These are phyloP conservation scores for Hydrotaea diabolus DNA, from an alignment of 2,888 invertebrate genomes.

Conservation along the genomic window DNA sequence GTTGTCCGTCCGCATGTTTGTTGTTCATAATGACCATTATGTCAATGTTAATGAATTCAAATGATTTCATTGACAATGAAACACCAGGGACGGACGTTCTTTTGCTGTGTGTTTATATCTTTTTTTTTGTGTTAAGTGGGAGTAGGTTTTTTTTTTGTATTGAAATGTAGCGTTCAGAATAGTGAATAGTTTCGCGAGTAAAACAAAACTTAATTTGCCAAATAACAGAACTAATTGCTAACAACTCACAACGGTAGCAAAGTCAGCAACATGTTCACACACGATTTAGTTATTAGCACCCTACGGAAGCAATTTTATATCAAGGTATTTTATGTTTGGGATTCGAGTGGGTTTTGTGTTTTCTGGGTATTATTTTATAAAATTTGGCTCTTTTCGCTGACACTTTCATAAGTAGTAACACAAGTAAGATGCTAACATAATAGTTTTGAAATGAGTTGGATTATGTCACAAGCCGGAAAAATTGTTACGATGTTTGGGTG, in stretches of 20 bases:
- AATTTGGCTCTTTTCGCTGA: too few species aligned
- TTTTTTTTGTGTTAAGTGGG: constrained; percentile 30
- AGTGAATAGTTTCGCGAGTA: background rate
- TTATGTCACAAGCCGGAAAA: too few species aligned
- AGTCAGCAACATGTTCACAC: background rate
- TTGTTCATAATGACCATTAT: background rate
- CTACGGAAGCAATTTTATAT: background rate
- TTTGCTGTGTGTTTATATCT: background rate
- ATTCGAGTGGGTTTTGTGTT: too few species aligned
- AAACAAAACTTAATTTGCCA: constrained; percentile 12
- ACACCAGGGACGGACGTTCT: background rate
- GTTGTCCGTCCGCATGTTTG: background rate
- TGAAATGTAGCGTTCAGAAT: background rate
- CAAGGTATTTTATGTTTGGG: too few species aligned
- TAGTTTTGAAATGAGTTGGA: too few species aligned
- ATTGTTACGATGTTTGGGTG: too few species aligned
- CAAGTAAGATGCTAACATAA: too few species aligned
- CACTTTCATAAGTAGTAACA: too few species aligned
- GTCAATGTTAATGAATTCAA: constrained; percentile 41
- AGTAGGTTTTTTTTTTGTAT: constrained; percentile 21
- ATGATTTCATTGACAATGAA: constrained; percentile 48
- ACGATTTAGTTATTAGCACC: background rate
- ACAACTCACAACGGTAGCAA: background rate
- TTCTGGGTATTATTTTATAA: too few species aligned
- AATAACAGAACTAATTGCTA: constrained; percentile 31